These are phyloP conservation scores for Diabrotica virgifera DNA, from an alignment of 1,140 invertebrate species.

Conservation along the genomic window DNA sequence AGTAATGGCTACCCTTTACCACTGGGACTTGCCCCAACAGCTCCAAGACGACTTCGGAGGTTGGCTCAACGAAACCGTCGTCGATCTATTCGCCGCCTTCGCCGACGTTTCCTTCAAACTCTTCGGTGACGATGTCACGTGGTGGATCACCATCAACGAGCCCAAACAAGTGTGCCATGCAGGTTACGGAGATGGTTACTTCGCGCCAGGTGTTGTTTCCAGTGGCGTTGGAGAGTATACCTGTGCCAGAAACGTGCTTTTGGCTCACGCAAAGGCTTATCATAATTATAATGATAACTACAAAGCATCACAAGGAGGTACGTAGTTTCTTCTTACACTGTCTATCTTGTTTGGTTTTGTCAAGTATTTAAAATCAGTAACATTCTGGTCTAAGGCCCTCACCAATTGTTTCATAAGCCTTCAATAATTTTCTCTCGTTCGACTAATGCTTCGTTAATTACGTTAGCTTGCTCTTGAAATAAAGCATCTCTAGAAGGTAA, in stretches of 20 bases:
- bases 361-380: too few relatives aligned
- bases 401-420: too few relatives aligned
- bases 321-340: slow-evolving; percentile 41
- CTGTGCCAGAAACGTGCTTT: slow-evolving; percentile 23
- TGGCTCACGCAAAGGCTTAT: slow-evolving; percentile 49
- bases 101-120: slow-evolving; percentile 33
- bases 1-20: slow-evolving; percentile 50
- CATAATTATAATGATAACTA: slow-evolving; percentile 55
- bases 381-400: too few relatives aligned
- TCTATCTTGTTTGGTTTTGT: slow-evolving; percentile 35
- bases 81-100: slow-evolving; percentile 43
- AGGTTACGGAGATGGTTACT: slow-evolving; percentile 7
- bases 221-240: slow-evolving; percentile 53
- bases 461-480: too few relatives aligned
- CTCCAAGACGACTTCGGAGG: slow-evolving; percentile 42
- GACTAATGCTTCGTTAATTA: too few relatives aligned
- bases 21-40: slow-evolving; percentile 43
- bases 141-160: slow-evolving; percentile 5
- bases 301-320: slow-evolving; percentile 46
- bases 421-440: too few relatives aligned
- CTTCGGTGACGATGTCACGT: slow-evolving; percentile 26
- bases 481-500: too few relatives aligned
- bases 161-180: slow-evolving; percentile 4
- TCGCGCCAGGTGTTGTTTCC: slow-evolving; percentile 52
- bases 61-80: slow-evolving; percentile 40